Evolutionary conservation across 2,888 invertebrate genomes (phyloP).

Genomic region (Latrodectus elegans): DNA sequence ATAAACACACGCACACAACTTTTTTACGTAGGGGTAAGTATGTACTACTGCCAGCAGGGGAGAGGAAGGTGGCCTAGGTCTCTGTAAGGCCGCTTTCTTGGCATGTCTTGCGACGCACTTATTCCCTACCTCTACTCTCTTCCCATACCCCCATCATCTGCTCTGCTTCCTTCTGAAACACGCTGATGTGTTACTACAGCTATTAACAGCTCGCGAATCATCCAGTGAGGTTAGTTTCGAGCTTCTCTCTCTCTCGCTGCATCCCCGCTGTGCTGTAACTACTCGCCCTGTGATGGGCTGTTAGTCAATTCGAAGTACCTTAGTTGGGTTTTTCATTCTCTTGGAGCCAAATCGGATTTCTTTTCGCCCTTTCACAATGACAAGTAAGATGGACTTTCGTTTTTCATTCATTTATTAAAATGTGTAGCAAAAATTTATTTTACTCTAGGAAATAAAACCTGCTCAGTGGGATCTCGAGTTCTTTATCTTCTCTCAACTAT

Average conservation of each 20-base stretch:
- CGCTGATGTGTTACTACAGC: constrained; percentile 32
- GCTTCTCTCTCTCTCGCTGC: neutral
- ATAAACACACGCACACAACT: constrained; percentile 15
- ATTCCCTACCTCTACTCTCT: constrained; percentile 33
- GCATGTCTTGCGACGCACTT: constrained; percentile 41
- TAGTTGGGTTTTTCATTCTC: constrained; percentile 5
- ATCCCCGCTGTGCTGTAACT: neutral
- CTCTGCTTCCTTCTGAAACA: constrained; percentile 33
- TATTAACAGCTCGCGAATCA: constrained; percentile 9
- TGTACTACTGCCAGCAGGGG: constrained; percentile 42
- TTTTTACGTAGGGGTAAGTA: constrained; percentile 56
- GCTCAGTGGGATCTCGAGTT: no score
- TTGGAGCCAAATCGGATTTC: constrained; percentile 22
- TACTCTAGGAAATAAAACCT: no score
- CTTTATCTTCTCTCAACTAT: no score
- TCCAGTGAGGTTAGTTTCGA: neutral
- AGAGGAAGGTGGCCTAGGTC: constrained; percentile 26
- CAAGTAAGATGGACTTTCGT: neutral
- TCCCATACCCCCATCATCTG: constrained; percentile 29
- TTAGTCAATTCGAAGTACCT: neutral
- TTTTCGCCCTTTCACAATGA: neutral
- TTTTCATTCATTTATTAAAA: no score
- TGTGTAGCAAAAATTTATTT: no score
- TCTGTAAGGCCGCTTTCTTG: constrained; percentile 55
- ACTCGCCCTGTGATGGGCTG: no score